Evolutionary conservation across 2,797 vertebrate genomes (phyloP), one percentile per base, ranked within the genome.

Genomic region (Takifugu rubripes): DNA sequence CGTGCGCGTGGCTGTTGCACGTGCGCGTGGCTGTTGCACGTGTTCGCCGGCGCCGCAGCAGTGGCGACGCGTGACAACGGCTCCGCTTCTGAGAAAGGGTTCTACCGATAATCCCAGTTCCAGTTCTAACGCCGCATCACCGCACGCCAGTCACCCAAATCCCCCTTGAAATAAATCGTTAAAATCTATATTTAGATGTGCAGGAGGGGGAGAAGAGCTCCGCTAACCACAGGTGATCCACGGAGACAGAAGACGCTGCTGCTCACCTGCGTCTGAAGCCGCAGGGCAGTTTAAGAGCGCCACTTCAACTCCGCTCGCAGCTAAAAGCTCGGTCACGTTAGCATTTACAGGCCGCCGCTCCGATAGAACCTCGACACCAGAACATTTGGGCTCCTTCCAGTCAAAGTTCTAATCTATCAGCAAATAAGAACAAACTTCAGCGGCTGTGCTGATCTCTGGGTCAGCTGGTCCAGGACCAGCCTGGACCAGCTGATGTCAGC

Each of bases 211-310:
- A 82, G 74, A 55, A 63, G 74, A 79, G 75, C 66, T 83, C 56
- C 82, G 75, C 74, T 78, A 51, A 57, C 50, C 69, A 69, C 61
- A 81, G 75, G 77, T 81, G 75, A 82, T 82, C 76, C 82, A 74
- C 48, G 3, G n/a, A 60, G 72, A 83, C 72, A 70, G 61, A 67
- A 45, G 43, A 65, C 72, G 76, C 59, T 67, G 68, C 65, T 24
- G 44, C 16, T 69, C 67, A 47, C 70, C 67, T 49, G 46, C 56
- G 64, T 49, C 58, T 6, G 5, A 12, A 50, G 55, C 55, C 42
- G 50, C 16, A 46, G 57, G 68, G 60, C 45, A 56, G 21, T 21
- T 21, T 21, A 21, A 21, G 21, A 21, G 21, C 21, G 21, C 21
- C 21, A 21, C 21, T 14, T 5, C 27, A 29, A 29, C 27, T 29